phyloP scores from a whole-genome alignment of 2,797 vertebrate species.

The Cheirogaleus major region DNA sequence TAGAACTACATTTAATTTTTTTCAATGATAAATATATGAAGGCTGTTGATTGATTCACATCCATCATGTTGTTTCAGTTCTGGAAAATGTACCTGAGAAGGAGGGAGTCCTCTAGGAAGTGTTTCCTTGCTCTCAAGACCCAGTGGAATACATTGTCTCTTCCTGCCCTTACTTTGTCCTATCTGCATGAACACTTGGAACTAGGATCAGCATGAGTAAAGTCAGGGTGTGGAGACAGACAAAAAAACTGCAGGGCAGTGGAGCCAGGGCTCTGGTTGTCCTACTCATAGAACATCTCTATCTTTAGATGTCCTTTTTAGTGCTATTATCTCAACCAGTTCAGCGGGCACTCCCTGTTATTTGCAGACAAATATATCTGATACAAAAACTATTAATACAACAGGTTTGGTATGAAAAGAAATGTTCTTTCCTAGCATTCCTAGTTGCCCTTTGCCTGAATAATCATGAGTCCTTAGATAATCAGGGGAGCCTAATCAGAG shows the following conservation, averaged over 20 bases:
- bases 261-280: background rate
- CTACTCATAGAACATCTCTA: background rate
- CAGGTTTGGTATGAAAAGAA: background rate
- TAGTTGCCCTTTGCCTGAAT: background rate
- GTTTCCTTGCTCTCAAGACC: background rate
- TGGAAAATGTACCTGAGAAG: background rate
- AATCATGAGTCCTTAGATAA: background rate
- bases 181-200: background rate
- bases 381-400: background rate
- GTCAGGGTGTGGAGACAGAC: background rate
- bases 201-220: background rate
- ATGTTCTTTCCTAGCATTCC: background rate
- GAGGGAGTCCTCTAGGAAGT: background rate
- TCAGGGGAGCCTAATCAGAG: background rate
- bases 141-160: background rate
- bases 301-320: background rate
- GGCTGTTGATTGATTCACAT: background rate
- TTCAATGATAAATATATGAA: background rate
- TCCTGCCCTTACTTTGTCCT: background rate
- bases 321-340: background rate
- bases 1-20: background rate
- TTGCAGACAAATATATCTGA: background rate
- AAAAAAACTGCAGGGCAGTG: background rate
- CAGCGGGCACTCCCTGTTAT: no score
- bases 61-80: background rate